phyloP scores from a whole-genome alignment of 1,140 invertebrate genomes.

The Leptinotarsa texana region DNA sequence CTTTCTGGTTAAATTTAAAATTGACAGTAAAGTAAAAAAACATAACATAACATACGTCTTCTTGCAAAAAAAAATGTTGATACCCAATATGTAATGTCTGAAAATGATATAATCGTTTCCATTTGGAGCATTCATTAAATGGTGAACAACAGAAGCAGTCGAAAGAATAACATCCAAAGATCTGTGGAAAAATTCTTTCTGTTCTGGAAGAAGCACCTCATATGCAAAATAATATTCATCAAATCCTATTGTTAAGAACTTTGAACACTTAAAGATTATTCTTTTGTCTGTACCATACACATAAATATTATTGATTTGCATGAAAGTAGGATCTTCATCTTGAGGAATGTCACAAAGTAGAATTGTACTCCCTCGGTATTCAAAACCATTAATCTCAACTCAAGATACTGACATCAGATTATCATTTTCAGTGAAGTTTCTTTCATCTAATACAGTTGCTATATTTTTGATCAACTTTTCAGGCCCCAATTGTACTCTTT shows the following conservation, averaged over 20 bases:
- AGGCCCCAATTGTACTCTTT: background rate
- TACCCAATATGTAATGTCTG: background rate
- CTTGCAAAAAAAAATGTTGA: background rate
- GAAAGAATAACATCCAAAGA: background rate
- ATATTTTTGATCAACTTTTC: background rate
- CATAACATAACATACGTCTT: background rate
- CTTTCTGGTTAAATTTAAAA: too few relatives aligned
- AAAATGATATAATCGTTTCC: background rate
- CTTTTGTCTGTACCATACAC: background rate
- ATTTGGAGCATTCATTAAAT: background rate
- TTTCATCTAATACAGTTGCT: background rate
- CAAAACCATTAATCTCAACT: background rate
- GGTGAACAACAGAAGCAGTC: background rate
- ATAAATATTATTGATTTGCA: constrained; percentile 1
- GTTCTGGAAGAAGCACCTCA: background rate
- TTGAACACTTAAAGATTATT: background rate
- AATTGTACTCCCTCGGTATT: background rate
- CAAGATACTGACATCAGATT: constrained; percentile 1
- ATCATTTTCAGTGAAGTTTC: background rate
- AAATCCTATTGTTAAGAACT: background rate
- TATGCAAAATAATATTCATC: constrained; percentile 1
- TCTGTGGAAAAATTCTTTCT: constrained; percentile 1
- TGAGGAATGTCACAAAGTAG: background rate
- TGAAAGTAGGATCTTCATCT: background rate
- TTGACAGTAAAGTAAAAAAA: too few relatives aligned